These are phyloP conservation scores for Scortum barcoo DNA, from an alignment of 2,113 vertebrate species.

Conservation along the genomic window DNA sequence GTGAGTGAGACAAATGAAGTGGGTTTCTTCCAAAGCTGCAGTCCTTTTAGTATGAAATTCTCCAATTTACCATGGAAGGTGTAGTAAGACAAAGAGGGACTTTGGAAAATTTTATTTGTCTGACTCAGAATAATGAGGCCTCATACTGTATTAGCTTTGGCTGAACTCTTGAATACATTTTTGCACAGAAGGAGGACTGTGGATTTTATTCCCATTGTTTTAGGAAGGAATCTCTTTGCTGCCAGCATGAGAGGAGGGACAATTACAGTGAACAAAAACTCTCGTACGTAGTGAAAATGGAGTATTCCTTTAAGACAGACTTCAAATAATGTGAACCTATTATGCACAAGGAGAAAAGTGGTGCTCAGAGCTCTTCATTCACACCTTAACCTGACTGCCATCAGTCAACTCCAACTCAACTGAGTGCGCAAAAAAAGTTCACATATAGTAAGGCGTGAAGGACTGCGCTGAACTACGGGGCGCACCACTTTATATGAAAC, in stretches of 20 bases:
- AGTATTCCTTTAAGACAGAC: neutral
- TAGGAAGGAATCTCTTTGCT: neutral
- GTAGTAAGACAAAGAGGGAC: neutral
- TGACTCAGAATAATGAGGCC: neutral
- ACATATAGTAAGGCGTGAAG: neutral
- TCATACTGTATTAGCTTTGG: neutral
- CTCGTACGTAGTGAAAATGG: no score
- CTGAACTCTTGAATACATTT: neutral
- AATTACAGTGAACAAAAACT: no score
- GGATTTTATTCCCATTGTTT: neutral
- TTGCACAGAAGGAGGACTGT: neutral
- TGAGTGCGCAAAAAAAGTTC: neutral
- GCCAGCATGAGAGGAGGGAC: neutral
- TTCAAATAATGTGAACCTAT: neutral
- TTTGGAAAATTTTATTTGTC: neutral
- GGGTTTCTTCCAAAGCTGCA: neutral
- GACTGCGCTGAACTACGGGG: neutral
- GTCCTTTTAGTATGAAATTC: neutral
- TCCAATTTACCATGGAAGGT: neutral
- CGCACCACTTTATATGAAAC: slow-evolving; percentile 23
- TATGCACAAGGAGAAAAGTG: neutral
- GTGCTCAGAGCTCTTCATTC: neutral
- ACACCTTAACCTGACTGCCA: neutral
- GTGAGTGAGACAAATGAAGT: neutral
- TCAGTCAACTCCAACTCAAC: slow-evolving; percentile 4